Evolutionary conservation across 2,888 invertebrate species (phyloP).

Genomic region (Elmis aenea): DNA sequence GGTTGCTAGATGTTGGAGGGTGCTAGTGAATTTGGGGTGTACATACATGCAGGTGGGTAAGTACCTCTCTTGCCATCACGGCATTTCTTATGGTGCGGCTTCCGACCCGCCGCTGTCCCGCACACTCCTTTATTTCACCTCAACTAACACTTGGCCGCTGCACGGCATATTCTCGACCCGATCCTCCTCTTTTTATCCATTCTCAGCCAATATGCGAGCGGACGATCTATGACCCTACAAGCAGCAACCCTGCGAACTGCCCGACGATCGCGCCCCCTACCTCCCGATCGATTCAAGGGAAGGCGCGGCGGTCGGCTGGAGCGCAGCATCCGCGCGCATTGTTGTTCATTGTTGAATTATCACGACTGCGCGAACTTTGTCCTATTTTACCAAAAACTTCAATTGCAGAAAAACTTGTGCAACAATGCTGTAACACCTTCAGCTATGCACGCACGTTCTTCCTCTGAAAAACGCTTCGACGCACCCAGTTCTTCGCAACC

Average conservation of each 20-base stretch:
- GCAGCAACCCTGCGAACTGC: conserved; percentile 45
- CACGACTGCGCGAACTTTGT: conserved; percentile 20
- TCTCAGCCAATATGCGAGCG: conserved; percentile 39
- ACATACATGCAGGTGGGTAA: conserved; percentile 25
- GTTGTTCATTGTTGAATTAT: conserved; percentile 16
- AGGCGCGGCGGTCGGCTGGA: conserved; percentile 42
- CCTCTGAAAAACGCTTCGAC: no score
- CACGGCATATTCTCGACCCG: conserved; percentile 37
- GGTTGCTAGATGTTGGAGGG: no score
- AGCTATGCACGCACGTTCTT: no score
- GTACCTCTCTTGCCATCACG: conserved; percentile 70
- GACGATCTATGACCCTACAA: conserved; percentile 41
- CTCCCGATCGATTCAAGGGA: conserved; percentile 40
- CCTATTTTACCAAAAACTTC: conserved; percentile 20
- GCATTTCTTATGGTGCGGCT: conserved; percentile 60
- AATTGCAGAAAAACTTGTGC: conserved; percentile 19
- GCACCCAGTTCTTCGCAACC: no score
- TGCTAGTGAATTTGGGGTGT: conserved; percentile 19
- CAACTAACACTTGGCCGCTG: conserved; percentile 37
- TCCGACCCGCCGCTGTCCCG: conserved; percentile 38
- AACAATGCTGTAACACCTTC: no score
- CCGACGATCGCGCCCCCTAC: conserved; percentile 39
- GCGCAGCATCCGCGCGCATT: conserved; percentile 24
- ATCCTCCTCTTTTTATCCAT: conserved; percentile 43
- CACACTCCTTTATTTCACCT: conserved; percentile 30